Base-by-base conservation (phyloP, 2,113 vertebrate species). In the Reinhardtius hippoglossoides region DNA sequence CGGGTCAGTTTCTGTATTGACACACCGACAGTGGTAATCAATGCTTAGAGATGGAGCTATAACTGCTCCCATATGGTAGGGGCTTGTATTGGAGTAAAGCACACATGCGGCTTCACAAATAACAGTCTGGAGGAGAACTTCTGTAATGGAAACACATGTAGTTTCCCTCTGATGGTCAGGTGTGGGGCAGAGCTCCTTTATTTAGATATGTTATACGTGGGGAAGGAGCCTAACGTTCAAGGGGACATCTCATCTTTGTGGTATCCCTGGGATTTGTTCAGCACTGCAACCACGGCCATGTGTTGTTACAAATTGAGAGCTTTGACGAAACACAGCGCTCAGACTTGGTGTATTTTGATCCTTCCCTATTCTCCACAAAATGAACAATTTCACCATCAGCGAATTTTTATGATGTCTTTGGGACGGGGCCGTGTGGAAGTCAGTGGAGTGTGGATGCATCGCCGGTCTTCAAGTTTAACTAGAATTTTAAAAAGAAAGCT, bases 91-190 rank as follows among this genome's bases (percentile, higher is more conserved):
- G 66, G 69, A 84, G 73, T 24, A 56, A 89, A 66, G 65, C 27
- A 26, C 67, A 55, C 21, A 40, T 37, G 74, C 15, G 1, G 82
- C 83, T 78, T 77, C 52, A 35, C 71, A 88, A 83, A 90, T 82
- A 76, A 88, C 82, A 74, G 81, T 84, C 76, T 80, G 3, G 60
- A 67, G 74, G 78, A 83, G 67, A 20, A 35, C 54, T 72, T 82
- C 37, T 75, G 74, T 81, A 76, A 87, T 81, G 78, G 78, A 87
- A 90, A 86, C 86, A 82, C 50, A 55, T 89, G 83, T 84, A 67
- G 56, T 1, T 54, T 70, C 82, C 0, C 65, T 84, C 52, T 82
- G 82, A 81, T 31, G 52, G 68, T 89, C 86, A 91, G 86, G 86
- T 90, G 75, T 73, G 12, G 68, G 65, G 23, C 52, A 56, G 66